Percentiles rank a stretch among this genome's conserved stretches.
phyloP scores from a whole-genome alignment of 2,797 vertebrate genomes.

The Darevskia nairensis region DNA sequence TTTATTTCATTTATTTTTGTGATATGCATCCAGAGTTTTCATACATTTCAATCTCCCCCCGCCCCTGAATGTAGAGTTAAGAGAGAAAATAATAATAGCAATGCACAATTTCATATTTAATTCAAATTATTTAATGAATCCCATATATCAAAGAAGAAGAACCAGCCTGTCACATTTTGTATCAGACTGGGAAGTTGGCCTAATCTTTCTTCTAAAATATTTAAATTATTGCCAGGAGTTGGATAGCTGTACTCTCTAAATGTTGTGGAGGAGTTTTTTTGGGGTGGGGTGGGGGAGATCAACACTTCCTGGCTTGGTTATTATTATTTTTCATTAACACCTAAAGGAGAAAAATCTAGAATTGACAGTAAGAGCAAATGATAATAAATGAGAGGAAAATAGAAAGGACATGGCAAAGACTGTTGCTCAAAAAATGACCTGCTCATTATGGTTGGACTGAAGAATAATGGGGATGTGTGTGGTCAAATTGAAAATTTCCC shows the following conservation, averaged over 20 bases:
- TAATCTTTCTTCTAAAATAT: background rate
- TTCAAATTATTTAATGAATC: background rate
- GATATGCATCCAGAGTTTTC: background rate
- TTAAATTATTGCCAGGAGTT: background rate
- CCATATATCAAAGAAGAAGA: background rate
- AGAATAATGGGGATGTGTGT: background rate
- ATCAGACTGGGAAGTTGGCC: background rate
- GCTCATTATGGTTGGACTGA: background rate
- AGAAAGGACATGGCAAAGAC: background rate
- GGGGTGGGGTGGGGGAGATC: background rate
- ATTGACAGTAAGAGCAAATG: conserved; percentile 1
- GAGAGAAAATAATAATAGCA: background rate
- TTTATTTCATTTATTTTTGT: background rate
- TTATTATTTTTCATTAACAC: conserved; percentile 17
- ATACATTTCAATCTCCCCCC: background rate
- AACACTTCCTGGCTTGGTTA: background rate
- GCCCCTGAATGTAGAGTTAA: background rate
- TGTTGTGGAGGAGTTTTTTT: too few species aligned
- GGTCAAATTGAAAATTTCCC: background rate
- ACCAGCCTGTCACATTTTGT: background rate
- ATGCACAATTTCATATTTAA: conserved; percentile 3
- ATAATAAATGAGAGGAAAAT: conserved; percentile 2
- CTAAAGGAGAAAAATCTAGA: background rate
- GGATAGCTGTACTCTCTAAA: background rate
- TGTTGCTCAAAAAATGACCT: background rate